These are phyloP conservation scores for Drosophila rellima DNA, from an alignment of 2,888 invertebrate genomes.

Conservation along the genomic window DNA sequence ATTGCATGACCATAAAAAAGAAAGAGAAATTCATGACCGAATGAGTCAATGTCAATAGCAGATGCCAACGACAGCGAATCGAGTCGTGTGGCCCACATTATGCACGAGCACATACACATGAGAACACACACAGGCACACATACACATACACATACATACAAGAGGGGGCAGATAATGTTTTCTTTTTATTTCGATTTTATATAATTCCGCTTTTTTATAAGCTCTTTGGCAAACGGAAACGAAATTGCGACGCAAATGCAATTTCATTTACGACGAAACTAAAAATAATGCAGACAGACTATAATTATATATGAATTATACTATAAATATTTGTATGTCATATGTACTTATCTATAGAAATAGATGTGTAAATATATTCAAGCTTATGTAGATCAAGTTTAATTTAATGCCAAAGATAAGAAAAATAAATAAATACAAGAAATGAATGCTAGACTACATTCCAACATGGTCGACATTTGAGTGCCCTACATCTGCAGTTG, in stretches of 20 bases:
- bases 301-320: slow-evolving; percentile 63
- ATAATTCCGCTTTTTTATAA: slow-evolving; percentile 35
- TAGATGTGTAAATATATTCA: slow-evolving; percentile 1
- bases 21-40: slow-evolving; percentile 33
- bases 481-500: slow-evolving; percentile 22
- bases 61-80: slow-evolving; percentile 29
- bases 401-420: slow-evolving; percentile 61
- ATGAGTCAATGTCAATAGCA: slow-evolving; percentile 58
- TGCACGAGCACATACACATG: slow-evolving; percentile 5
- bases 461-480: not conserved
- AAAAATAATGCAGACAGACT: slow-evolving; percentile 66
- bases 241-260: slow-evolving; percentile 61
- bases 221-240: slow-evolving; percentile 57
- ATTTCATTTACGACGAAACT: slow-evolving; percentile 33
- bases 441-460: slow-evolving; percentile 11
- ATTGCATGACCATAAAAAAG: not conserved
- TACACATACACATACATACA: not conserved
- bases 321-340: slow-evolving; percentile 63
- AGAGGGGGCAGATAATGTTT: slow-evolving; percentile 20
- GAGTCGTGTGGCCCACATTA: slow-evolving; percentile 40
- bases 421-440: slow-evolving; percentile 49
- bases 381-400: slow-evolving; percentile 60
- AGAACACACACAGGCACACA: not conserved
- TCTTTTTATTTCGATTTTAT: slow-evolving; percentile 30
- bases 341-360: slow-evolving; percentile 18